Conservation (phyloP, 2,888 invertebrate genomes). For the Eudasyphora cyanicolor region DNA sequence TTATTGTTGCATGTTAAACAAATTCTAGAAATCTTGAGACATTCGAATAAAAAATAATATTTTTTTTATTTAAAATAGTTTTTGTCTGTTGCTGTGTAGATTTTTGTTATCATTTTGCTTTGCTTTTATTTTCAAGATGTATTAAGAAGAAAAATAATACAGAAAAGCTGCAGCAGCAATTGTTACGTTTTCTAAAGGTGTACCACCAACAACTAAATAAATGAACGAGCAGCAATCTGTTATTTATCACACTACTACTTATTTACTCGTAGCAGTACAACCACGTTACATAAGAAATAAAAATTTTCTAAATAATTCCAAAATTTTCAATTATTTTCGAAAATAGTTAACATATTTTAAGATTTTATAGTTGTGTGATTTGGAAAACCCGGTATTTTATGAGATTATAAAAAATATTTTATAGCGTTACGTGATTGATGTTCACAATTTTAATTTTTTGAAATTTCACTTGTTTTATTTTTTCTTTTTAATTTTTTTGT, state of each 20-base stretch:
- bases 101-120: not conserved
- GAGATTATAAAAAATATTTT: not conserved
- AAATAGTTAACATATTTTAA: too few relatives aligned
- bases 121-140: not conserved
- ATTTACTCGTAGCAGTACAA: too few relatives aligned
- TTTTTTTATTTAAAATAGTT: slow-evolving; percentile 25
- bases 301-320: not conserved
- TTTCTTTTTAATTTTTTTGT: not conserved
- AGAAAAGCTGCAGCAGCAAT: slow-evolving; percentile 35
- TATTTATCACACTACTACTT: slow-evolving; percentile 11
- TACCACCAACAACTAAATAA: too few relatives aligned
- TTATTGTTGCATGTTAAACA: not conserved
- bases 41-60: slow-evolving; percentile 22
- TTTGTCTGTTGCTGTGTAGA: slow-evolving; percentile 2
- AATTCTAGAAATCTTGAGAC: slow-evolving; percentile 30
- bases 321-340: not conserved
- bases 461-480: slow-evolving; percentile 1
- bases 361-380: too few relatives aligned
- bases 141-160: slow-evolving; percentile 28
- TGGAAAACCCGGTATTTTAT: too few relatives aligned
- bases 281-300: slow-evolving; percentile 53
- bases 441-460: not conserved
- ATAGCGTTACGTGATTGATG: slow-evolving; percentile 17
- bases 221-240: slow-evolving; percentile 3
- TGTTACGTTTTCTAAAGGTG: slow-evolving; percentile 50